Percentiles rank a stretch among this genome's conserved stretches.
phyloP scores from a whole-genome alignment of 2,797 vertebrate species.

The Microhierax caerulescens region DNA sequence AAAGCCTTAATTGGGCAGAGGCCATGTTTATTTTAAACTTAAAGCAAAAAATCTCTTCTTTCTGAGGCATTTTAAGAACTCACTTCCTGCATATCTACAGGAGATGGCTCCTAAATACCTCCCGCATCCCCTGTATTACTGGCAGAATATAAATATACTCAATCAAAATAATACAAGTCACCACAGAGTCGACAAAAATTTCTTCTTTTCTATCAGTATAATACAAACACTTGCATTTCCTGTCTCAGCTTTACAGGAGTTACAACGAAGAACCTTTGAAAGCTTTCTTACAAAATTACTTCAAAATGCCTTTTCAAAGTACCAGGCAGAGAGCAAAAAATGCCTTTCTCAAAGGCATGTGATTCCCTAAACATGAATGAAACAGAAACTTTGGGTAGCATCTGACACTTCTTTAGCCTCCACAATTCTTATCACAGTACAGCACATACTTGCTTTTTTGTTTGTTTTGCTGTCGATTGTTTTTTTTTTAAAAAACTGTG shows the following conservation, averaged over 20 bases:
- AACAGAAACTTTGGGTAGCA: neutral
- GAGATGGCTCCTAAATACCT: constrained; percentile 40
- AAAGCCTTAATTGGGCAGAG: constrained; percentile 9
- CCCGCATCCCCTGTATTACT: neutral
- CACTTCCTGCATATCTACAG: constrained; percentile 44
- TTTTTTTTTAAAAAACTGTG: neutral
- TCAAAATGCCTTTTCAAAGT: neutral
- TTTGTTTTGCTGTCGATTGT: neutral
- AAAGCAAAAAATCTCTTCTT: neutral
- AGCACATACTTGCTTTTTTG: neutral
- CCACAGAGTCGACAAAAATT: neutral
- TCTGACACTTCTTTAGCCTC: neutral
- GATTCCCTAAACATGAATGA: neutral
- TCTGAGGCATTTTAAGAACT: constrained; percentile 56
- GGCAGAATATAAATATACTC: neutral
- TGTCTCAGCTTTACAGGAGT: neutral
- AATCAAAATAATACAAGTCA: constrained; percentile 4
- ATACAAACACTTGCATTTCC: neutral
- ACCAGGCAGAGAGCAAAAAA: neutral
- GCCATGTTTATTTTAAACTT: constrained; percentile 43
- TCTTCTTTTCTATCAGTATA: neutral
- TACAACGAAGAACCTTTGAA: neutral
- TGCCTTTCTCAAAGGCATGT: neutral
- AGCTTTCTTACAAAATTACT: neutral
- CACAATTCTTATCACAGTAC: neutral